phyloP scores from a whole-genome alignment of 2,797 vertebrate species.

The Spinus olivaceus region DNA sequence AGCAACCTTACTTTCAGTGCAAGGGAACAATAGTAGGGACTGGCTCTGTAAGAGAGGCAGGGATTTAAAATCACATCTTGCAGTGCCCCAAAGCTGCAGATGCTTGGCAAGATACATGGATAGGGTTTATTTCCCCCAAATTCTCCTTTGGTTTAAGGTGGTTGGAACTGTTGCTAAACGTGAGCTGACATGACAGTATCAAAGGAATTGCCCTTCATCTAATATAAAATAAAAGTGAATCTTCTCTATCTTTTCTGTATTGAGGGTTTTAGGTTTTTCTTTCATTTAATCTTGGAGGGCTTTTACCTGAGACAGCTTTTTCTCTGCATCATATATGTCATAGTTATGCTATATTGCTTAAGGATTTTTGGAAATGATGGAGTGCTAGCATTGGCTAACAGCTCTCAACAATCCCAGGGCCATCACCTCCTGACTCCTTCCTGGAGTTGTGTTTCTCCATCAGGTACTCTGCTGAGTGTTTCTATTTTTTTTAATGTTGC shows the following conservation, averaged over 20 bases:
- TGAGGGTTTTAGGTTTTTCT: rapidly evolving
- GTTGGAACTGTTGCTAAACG: neutral
- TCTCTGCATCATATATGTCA: neutral
- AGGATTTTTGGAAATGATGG: neutral
- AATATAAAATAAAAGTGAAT: neutral
- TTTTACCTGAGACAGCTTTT: neutral
- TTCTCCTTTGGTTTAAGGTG: neutral
- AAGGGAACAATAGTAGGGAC: neutral
- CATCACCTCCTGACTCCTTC: neutral
- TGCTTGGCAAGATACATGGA: neutral
- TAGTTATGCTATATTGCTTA: neutral
- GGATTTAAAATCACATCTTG: neutral
- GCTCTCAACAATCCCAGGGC: neutral
- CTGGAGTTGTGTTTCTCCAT: neutral
- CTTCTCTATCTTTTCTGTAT: neutral
- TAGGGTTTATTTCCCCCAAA: rapidly evolving
- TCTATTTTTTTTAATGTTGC: neutral
- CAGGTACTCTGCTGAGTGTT: neutral
- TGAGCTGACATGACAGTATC: neutral
- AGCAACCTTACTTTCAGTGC: neutral
- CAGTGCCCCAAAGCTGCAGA: neutral
- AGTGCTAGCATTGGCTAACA: neutral
- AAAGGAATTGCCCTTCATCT: neutral
- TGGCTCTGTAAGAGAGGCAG: neutral
- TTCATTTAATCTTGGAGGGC: neutral